phyloP scores from a whole-genome alignment of 2,888 invertebrate genomes.

The Abrostola triplasia region DNA sequence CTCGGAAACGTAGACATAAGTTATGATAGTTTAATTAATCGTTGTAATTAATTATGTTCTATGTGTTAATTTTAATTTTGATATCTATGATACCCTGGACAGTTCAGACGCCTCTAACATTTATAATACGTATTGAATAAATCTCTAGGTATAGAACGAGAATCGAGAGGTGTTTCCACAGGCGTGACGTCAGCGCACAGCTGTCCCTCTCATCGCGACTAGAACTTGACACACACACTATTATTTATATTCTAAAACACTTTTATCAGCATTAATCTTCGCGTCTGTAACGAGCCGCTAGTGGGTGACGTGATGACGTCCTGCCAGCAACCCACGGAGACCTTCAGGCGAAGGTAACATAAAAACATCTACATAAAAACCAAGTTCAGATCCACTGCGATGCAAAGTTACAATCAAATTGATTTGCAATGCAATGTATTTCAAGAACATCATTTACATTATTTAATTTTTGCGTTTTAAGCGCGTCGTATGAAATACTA shows the following conservation, averaged over 20 bases:
- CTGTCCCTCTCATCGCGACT: constrained; percentile 65
- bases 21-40: background rate
- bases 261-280: constrained; percentile 65
- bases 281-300: constrained; percentile 49
- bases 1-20: background rate
- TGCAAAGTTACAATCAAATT: constrained; percentile 37
- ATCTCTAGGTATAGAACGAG: constrained; percentile 64
- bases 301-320: constrained; percentile 53
- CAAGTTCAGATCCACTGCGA: constrained; percentile 57
- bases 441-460: background rate
- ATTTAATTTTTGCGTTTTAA: background rate
- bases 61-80: background rate
- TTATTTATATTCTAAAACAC: constrained; percentile 59
- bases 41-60: background rate
- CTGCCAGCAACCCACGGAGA: constrained; percentile 41
- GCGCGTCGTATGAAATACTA: no score
- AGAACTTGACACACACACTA: constrained; percentile 57
- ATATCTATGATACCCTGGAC: background rate
- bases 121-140: constrained; percentile 60
- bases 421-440: constrained; percentile 27
- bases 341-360: constrained; percentile 63
- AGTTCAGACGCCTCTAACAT: constrained; percentile 21
- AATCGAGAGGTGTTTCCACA: constrained; percentile 62
- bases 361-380: constrained; percentile 56
- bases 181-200: constrained; percentile 68